Conservation (phyloP, 2,888 invertebrate genomes). For the Sicus ferrugineus region DNA sequence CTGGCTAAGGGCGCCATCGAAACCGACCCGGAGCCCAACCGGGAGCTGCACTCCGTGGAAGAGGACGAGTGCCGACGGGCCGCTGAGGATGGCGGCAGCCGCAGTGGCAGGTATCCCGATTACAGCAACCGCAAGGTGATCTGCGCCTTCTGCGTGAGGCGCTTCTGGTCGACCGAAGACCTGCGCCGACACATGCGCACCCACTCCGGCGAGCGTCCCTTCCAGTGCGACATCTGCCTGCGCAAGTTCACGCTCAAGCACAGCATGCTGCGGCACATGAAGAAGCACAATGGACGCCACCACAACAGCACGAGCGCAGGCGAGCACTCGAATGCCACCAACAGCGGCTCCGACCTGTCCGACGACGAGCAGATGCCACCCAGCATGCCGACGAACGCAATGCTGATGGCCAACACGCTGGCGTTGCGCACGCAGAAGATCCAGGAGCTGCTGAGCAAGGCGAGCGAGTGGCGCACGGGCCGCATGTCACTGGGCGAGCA, state of each 20-base stretch:
- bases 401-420: conserved; percentile 38
- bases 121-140: conserved; percentile 88
- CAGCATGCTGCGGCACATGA: conserved; percentile 91
- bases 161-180: conserved; percentile 96
- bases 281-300: conserved; percentile 80
- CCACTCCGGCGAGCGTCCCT: conserved; percentile 91
- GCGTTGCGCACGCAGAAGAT: conserved; percentile 55
- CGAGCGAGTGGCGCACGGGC: conserved; percentile 57
- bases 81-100: conserved; percentile 67
- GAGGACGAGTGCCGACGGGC: conserved; percentile 71
- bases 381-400: conserved; percentile 37
- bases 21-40: conserved; percentile 61
- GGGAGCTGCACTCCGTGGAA: conserved; percentile 60
- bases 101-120: conserved; percentile 84
- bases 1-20: conserved; percentile 82
- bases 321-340: conserved; percentile 46
- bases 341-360: conserved; percentile 62
- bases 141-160: conserved; percentile 90
- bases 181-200: conserved; percentile 92
- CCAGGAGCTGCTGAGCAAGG: conserved; percentile 59
- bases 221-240: conserved; percentile 88
- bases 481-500: conserved; percentile 53
- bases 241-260: conserved; percentile 91
- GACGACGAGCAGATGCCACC: conserved; percentile 58
- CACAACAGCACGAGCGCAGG: conserved; percentile 55